Conservation (phyloP, 2,113 vertebrate genomes). For the Scomber japonicus region DNA sequence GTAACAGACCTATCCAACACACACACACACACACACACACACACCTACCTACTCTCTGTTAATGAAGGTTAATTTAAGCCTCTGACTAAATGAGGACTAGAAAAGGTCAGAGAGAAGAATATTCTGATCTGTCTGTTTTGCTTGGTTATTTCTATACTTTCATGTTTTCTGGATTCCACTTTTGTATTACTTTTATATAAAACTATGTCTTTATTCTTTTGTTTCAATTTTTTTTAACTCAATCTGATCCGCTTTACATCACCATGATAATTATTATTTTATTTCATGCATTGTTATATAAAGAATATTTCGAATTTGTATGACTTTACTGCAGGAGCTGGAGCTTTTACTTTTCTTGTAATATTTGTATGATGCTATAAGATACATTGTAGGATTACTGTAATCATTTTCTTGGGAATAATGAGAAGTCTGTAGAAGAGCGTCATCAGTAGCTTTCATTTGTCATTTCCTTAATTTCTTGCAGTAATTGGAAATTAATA, state of each 20-base stretch:
- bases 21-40: background rate
- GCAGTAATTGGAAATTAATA: too few species aligned
- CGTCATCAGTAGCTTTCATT: too few species aligned
- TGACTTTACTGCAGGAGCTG: background rate
- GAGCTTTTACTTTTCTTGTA: background rate
- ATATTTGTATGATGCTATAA: background rate
- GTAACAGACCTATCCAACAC: background rate
- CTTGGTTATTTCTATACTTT: conserved; percentile 38
- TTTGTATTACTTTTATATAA: conserved; percentile 4
- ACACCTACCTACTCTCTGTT: conserved; percentile 17
- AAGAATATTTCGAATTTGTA: too few species aligned
- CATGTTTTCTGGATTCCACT: background rate
- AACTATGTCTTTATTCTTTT: background rate
- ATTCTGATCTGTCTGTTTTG: conserved; percentile 12
- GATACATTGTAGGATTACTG: background rate
- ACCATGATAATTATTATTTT: too few species aligned
- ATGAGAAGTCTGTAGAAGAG: background rate
- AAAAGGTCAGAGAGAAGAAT: conserved; percentile 71
- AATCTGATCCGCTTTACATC: too few species aligned
- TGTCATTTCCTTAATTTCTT: too few species aligned
- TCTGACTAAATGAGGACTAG: conserved; percentile 54
- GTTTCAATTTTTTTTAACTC: too few species aligned
- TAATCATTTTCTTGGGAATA: background rate
- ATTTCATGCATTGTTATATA: too few species aligned
- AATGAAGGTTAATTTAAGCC: conserved; percentile 67